Evolutionary conservation across 2,113 vertebrate species (phyloP).

Genomic region (Platysteira castanea): DNA sequence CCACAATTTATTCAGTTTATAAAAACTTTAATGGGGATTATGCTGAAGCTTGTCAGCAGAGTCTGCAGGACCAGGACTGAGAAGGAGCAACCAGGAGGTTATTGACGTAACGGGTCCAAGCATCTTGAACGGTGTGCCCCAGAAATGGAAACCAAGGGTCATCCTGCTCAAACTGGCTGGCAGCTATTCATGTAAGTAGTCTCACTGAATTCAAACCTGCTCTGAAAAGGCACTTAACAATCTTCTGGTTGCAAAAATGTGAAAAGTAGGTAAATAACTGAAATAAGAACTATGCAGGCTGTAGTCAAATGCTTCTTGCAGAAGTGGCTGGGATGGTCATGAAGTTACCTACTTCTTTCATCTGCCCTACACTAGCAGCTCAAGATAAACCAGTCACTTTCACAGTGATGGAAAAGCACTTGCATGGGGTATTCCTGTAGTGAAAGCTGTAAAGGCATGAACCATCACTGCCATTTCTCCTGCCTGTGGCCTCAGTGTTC

Average conservation of each 20-base stretch:
- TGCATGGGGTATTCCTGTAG: neutral
- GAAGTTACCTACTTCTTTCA: neutral
- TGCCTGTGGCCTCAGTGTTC: neutral
- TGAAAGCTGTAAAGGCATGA: neutral
- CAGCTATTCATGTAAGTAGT: neutral
- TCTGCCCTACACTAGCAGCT: neutral
- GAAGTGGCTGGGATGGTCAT: neutral
- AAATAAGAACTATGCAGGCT: neutral
- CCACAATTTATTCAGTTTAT: neutral
- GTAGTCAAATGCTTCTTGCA: neutral
- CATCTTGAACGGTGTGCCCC: neutral
- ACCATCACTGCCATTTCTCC: neutral
- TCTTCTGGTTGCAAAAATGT: neutral
- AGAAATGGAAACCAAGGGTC: neutral
- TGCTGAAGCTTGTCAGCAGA: neutral
- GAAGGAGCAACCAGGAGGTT: neutral
- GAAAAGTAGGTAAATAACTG: neutral
- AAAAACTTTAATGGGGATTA: neutral
- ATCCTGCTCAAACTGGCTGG: neutral
- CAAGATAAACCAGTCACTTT: neutral
- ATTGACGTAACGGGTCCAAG: neutral
- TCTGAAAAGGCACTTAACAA: neutral
- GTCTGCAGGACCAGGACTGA: neutral
- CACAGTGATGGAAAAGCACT: neutral
- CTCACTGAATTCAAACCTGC: neutral